These are phyloP conservation scores for Aleiodes leptofemur DNA, from an alignment of 2,888 invertebrate species.

Conservation along the genomic window DNA sequence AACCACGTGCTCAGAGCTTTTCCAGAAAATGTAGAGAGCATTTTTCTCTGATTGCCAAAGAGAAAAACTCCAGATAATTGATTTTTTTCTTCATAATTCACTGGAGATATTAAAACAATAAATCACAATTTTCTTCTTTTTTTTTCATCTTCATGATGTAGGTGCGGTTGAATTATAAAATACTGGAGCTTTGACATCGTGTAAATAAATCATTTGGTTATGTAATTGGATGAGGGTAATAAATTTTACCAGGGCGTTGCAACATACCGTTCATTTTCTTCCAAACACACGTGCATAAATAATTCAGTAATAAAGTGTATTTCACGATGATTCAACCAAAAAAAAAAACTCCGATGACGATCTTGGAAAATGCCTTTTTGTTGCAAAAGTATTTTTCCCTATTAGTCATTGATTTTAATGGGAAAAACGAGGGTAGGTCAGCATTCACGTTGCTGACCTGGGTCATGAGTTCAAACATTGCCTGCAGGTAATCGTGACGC, in stretches of 20 bases:
- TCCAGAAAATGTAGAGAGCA: too few species aligned
- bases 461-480: conserved; percentile 60
- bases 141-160: too few species aligned
- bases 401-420: conserved; percentile 18
- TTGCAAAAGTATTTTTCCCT: conserved; percentile 17
- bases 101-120: too few species aligned
- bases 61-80: background rate
- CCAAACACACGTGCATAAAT: background rate
- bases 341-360: background rate
- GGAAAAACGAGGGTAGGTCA: conserved; percentile 17
- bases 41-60: too few species aligned
- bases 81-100: background rate
- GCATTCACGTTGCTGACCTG: conserved; percentile 60
- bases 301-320: background rate
- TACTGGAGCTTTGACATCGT: background rate
- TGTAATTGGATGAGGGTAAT: conserved; percentile 19
- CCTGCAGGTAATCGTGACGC: conserved; percentile 65
- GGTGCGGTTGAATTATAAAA: too few species aligned
- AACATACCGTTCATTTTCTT: background rate
- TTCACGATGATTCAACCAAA: background rate
- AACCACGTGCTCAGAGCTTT: too few species aligned
- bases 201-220: conserved; percentile 25
- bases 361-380: background rate
- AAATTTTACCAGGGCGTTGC: background rate
- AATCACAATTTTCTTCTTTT: too few species aligned